Evolutionary conservation across 2,888 invertebrate genomes (phyloP), one percentile per base, ranked within the genome.

Genomic region (Drosophila helvetica): DNA sequence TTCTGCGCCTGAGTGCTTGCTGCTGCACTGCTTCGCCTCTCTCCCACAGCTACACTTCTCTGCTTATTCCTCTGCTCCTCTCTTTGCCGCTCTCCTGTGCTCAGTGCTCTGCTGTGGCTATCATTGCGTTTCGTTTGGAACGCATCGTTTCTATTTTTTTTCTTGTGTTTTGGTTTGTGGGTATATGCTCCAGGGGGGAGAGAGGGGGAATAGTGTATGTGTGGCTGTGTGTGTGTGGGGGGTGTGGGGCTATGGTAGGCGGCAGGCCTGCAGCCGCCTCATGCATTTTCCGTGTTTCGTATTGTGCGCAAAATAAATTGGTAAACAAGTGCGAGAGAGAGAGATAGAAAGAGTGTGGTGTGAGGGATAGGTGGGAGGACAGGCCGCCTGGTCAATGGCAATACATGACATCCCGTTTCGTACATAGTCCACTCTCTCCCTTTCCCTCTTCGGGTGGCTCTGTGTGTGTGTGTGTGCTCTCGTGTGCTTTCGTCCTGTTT

Each of bases 221-320:
- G n/a, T 38, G 7, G 0, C 30, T 30, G 9, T 38, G 38, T 15
- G 15, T 38, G 38, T n/a, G 15, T n/a, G 9, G 7, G 15, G 25
- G 9, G 7, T 51, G 62, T 54, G 53, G 33, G 27, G 17, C 6
- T 15, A 47, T 19, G 43, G 7, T 42, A 30, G 55, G 53, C 9
- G 54, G 27, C 42, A 53, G 45, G 38, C 38, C 38, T 38, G 38
- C 38, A 38, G 38, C 38, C 38, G 68, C 55, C 74, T 81, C 83
- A 87, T 86, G 86, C 88, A 89, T 86, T 89, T 89, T 88, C 81
- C 85, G 83, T 84, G 88, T 86, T 86, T 87, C 89, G 86, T 82
- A 82, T 85, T 87, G 89, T 85, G 87, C 78, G 85, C 89, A 86
- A 86, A 86, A 86, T 86, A 86, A 86, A 86, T 86, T 86, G 86